phyloP scores from a whole-genome alignment of 2,888 invertebrate species.

The Calliopum simillimum region DNA sequence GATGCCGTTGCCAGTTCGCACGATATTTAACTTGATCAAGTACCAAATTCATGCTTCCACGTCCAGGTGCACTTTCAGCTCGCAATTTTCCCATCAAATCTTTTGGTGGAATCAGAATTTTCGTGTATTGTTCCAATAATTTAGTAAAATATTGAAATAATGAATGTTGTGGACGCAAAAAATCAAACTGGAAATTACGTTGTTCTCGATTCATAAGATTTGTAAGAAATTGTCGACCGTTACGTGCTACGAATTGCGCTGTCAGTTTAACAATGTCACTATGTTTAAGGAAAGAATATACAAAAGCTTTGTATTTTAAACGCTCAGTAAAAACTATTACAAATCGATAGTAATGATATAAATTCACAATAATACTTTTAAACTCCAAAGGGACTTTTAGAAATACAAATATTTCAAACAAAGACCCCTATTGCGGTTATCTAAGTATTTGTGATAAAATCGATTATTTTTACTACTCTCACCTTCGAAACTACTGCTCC shows the following conservation, averaged over 20 bases:
- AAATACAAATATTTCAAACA: no score
- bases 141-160: constrained; percentile 98
- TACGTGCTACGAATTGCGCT: constrained; percentile 98
- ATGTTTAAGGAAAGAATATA: constrained; percentile 48
- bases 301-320: not conserved
- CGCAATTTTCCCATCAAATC: constrained; percentile 83
- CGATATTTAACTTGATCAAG: constrained; percentile 93
- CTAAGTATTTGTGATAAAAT: no score
- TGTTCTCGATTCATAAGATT: constrained; percentile 99
- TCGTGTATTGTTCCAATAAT: constrained; percentile 97
- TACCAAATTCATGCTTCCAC: constrained; percentile 70
- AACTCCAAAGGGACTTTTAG: no score
- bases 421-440: no score
- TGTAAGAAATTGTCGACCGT: constrained; percentile 97
- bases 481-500: no score
- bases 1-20: constrained; percentile 96
- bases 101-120: constrained; percentile 95
- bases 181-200: constrained; percentile 98
- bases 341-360: not conserved
- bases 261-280: constrained; percentile 98
- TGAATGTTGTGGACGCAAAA: constrained; percentile 97
- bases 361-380: no score
- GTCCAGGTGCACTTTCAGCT: constrained; percentile 79
- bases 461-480: no score
- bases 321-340: not conserved